Percentiles rank a stretch among this genome's conserved stretches.
Conservation (phyloP, 2,888 invertebrate species). For the Caenorhabditis uteleia region DNA sequence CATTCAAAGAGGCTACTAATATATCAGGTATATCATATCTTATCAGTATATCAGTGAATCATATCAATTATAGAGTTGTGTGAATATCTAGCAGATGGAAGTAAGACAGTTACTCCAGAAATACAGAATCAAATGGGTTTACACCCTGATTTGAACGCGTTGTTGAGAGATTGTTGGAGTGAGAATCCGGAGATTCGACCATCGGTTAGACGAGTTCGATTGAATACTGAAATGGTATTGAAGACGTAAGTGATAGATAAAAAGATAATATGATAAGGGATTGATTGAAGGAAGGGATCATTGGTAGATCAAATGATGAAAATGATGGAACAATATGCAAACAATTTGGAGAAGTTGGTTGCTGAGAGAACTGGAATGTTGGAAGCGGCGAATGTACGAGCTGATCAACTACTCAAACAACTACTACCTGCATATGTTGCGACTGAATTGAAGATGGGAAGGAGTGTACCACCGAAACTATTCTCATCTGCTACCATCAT, state of each 20-base stretch:
- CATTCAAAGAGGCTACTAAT: constrained; percentile 52
- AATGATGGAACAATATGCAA: constrained; percentile 64
- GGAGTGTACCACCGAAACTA: constrained; percentile 62
- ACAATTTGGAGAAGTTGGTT: constrained; percentile 67
- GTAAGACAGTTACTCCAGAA: constrained; percentile 54
- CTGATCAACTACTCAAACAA: constrained; percentile 64
- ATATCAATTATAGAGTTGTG: constrained; percentile 59
- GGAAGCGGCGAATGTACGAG: constrained; percentile 66
- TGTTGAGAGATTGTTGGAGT: constrained; percentile 64
- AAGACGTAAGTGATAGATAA: constrained; percentile 48
- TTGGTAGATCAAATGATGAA: constrained; percentile 68
- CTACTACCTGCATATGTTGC: constrained; percentile 66
- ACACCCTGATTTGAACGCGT: constrained; percentile 61
- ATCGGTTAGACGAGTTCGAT: constrained; percentile 62
- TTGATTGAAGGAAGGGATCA: constrained; percentile 50
- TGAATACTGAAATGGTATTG: constrained; percentile 67
- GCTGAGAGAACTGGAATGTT: constrained; percentile 68
- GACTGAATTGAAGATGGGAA: constrained; percentile 63
- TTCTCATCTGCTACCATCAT: constrained; percentile 61
- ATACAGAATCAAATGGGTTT: constrained; percentile 62
- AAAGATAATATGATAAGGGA: not conserved
- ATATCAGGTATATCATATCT: constrained; percentile 30
- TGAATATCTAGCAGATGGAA: constrained; percentile 55
- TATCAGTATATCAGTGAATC: too few species aligned
- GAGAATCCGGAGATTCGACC: constrained; percentile 68